Evolutionary conservation across 2,888 invertebrate genomes (phyloP).

Genomic region (Fragum whitleyi): DNA sequence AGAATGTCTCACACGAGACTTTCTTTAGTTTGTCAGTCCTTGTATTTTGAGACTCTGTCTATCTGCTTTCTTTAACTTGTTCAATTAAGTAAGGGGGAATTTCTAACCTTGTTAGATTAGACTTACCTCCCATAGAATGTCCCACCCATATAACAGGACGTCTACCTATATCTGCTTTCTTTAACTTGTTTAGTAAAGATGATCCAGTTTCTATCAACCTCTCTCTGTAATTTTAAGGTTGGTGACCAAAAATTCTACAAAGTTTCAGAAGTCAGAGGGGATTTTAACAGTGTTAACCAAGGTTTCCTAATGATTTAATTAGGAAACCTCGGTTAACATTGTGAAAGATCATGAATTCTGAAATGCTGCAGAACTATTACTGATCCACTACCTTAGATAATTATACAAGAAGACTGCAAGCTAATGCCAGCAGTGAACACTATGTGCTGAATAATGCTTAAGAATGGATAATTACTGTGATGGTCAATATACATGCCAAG

Average conservation of each 20-base stretch:
- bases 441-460: background rate
- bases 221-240: constrained; percentile 78
- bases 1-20: constrained; percentile 95
- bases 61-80: constrained; percentile 90
- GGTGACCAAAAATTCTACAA: too few relatives aligned
- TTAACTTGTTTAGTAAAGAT: constrained; percentile 87
- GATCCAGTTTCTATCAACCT: constrained; percentile 73
- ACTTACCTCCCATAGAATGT: constrained; percentile 95
- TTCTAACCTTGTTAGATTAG: too few relatives aligned
- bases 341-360: too few relatives aligned
- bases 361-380: too few relatives aligned
- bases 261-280: background rate
- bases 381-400: too few relatives aligned
- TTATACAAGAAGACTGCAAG: background rate
- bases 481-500: too few relatives aligned
- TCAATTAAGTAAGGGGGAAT: too few relatives aligned
- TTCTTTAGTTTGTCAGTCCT: too few relatives aligned
- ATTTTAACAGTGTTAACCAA: too few relatives aligned
- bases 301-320: too few relatives aligned
- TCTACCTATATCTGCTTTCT: constrained; percentile 91
- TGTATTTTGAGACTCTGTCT: constrained; percentile 93
- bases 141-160: constrained; percentile 94
- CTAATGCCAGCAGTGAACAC: background rate
- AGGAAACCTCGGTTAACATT: too few relatives aligned
- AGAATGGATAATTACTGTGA: too few relatives aligned